phyloP scores from a whole-genome alignment of 1,140 invertebrate genomes.

The Drepana arcuata region DNA sequence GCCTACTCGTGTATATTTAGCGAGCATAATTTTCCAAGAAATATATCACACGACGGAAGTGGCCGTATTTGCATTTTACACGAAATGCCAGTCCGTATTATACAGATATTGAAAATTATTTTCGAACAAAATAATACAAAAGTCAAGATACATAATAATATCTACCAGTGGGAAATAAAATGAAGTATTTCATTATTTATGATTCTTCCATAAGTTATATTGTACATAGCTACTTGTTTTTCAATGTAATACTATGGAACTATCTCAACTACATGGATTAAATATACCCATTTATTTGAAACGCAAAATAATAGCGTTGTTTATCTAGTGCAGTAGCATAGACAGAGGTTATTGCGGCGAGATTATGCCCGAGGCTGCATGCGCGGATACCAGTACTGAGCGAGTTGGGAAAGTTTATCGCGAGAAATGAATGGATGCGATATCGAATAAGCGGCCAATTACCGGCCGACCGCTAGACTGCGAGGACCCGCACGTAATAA shows the following conservation, averaged over 20 bases:
- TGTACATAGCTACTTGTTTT: too few relatives aligned
- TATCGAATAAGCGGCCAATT: conserved; percentile 58
- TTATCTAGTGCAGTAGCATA: conserved; percentile 21
- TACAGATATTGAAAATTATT: too few relatives aligned
- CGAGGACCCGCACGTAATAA: conserved; percentile 41
- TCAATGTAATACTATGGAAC: too few relatives aligned
- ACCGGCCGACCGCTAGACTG: conserved; percentile 35
- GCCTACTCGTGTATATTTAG: conserved; percentile 53
- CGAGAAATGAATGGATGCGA: conserved; percentile 58
- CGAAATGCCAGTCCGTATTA: not conserved
- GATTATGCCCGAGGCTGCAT: conserved; percentile 28
- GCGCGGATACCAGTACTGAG: too few relatives aligned
- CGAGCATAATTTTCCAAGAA: conserved; percentile 54
- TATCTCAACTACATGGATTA: too few relatives aligned
- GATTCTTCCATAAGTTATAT: too few relatives aligned
- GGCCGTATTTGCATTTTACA: conserved; percentile 23
- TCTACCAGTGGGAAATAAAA: too few relatives aligned
- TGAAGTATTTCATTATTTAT: too few relatives aligned
- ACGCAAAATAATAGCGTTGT: too few relatives aligned
- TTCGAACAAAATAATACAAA: too few relatives aligned
- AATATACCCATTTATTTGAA: too few relatives aligned
- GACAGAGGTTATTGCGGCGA: conserved; percentile 21
- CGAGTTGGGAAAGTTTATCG: conserved; percentile 35
- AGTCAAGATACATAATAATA: too few relatives aligned
- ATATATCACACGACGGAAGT: conserved; percentile 53